Conservation (phyloP, 2,113 vertebrate species). For the Mungos mungo region DNA sequence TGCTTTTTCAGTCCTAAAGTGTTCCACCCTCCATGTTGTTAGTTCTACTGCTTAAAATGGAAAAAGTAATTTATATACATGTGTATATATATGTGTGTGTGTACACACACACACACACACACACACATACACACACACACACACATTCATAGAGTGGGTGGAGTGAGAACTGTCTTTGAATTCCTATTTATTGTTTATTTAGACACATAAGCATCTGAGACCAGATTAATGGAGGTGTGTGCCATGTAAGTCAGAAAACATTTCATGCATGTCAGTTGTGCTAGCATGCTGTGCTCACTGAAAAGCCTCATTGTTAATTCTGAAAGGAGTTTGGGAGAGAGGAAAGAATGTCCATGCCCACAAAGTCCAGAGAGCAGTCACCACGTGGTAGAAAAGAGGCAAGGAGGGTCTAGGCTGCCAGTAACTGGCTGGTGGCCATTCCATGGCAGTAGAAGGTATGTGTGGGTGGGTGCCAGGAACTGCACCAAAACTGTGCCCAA, state of each 20-base stretch:
- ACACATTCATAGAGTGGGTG: neutral
- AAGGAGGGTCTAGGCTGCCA: neutral
- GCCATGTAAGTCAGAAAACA: neutral
- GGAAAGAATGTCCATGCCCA: neutral
- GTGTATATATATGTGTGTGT: neutral
- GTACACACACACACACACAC: no score
- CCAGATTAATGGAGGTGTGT: neutral
- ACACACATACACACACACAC: no score
- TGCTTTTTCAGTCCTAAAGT: neutral
- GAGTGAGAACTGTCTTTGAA: neutral
- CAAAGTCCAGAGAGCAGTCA: neutral
- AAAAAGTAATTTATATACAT: neutral
- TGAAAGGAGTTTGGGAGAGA: neutral
- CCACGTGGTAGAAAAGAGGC: no score
- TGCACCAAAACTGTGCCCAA: neutral
- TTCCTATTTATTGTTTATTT: neutral
- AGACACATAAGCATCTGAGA: neutral
- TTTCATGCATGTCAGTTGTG: neutral
- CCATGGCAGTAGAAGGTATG: neutral
- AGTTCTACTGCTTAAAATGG: neutral
- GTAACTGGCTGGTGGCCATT: neutral
- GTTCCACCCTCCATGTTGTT: neutral
- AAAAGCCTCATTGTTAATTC: neutral
- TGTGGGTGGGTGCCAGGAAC: no score
- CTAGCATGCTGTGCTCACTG: neutral